Conservation (phyloP, 2,888 invertebrate genomes). For the Ophioninae sp. region DNA sequence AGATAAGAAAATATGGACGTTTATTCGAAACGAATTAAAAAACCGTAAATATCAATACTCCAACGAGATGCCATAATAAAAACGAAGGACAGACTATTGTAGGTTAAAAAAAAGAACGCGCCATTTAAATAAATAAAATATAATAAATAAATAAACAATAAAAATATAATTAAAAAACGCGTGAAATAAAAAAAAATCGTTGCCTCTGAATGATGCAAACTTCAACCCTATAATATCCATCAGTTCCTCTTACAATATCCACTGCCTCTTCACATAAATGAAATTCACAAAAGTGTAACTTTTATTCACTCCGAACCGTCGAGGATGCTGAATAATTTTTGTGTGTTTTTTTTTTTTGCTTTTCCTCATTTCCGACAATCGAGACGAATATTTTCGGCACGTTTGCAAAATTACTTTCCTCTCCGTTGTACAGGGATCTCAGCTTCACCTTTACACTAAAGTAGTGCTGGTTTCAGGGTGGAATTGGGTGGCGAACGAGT, state of each 20-base stretch:
- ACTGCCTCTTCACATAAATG: neutral
- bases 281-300: neutral
- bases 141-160: no score
- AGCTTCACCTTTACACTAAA: slow-evolving; percentile 74
- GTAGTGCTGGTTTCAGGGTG: slow-evolving; percentile 84
- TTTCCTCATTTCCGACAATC: neutral
- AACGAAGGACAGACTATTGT: no score
- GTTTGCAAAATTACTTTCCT: slow-evolving; percentile 64
- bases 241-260: neutral
- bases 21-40: no score
- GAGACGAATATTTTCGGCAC: slow-evolving; percentile 56
- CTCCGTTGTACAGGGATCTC: slow-evolving; percentile 48
- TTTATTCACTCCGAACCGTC: neutral
- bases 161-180: no score
- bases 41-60: no score
- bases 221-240: no score
- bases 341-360: neutral
- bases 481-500: slow-evolving; percentile 93
- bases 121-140: no score
- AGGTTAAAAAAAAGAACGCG: no score
- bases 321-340: no score
- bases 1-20: no score
- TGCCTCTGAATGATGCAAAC: no score
- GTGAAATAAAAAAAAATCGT: neutral
- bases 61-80: no score